Evolutionary conservation across 2,888 invertebrate genomes (phyloP).

Genomic region (Chaetogeoica ovagalla): DNA sequence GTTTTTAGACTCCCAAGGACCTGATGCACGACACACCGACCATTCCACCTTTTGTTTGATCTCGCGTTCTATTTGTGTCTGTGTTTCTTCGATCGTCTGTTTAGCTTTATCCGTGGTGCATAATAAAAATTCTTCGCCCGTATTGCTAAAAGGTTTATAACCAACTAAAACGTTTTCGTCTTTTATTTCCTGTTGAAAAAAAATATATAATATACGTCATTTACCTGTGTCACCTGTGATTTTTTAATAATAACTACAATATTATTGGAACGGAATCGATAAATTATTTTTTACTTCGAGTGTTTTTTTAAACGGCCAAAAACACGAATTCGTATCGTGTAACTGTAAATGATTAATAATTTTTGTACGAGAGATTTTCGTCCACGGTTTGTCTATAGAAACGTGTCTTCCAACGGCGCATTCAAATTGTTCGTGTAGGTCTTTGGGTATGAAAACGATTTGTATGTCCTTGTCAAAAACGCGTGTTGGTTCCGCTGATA

Average conservation of each 20-base stretch:
- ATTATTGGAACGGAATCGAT: too few species aligned
- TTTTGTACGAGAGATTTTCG: conserved; percentile 52
- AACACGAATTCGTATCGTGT: conserved; percentile 54
- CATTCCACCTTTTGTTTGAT: conserved; percentile 39
- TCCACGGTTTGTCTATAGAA: conserved; percentile 56
- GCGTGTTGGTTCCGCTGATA: background rate
- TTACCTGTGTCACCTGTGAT: background rate
- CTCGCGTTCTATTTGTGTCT: conserved; percentile 43
- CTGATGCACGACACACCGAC: conserved; percentile 18
- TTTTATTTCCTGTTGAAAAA: conserved; percentile 13
- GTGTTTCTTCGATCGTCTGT: conserved; percentile 52
- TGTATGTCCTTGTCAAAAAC: background rate
- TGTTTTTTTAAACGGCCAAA: conserved; percentile 40
- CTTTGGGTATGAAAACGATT: conserved; percentile 43
- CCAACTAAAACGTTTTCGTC: conserved; percentile 55
- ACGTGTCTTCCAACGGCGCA: conserved; percentile 54
- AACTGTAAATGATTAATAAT: conserved; percentile 54
- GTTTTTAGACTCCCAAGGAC: conserved; percentile 54
- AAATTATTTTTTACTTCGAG: conserved; percentile 47
- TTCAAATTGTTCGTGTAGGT: conserved; percentile 52
- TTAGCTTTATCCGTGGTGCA: conserved; percentile 55
- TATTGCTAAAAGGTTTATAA: conserved; percentile 54
- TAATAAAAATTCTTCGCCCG: conserved; percentile 55
- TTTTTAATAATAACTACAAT: too few species aligned
- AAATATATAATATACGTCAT: background rate